phyloP scores from a whole-genome alignment of 2,888 invertebrate species.

The Anodontia alba region DNA sequence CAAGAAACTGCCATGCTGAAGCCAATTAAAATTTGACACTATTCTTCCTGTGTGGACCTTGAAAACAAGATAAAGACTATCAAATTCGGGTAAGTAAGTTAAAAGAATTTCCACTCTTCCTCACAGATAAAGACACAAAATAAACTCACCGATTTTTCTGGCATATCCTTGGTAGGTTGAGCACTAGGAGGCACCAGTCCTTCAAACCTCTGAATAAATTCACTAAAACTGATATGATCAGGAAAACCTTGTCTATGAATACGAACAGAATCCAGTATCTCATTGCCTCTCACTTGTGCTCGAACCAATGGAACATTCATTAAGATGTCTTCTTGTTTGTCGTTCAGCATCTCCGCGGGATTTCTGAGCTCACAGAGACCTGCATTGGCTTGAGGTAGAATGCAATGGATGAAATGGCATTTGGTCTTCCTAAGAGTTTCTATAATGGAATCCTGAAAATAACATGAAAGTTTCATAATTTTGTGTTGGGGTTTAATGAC shows the following conservation, averaged over 20 bases:
- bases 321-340: slow-evolving; percentile 82
- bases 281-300: slow-evolving; percentile 92
- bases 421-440: slow-evolving; percentile 95
- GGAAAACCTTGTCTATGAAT: slow-evolving; percentile 97
- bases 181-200: slow-evolving; percentile 84
- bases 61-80: too few species aligned
- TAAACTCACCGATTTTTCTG: slow-evolving; percentile 78
- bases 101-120: too few species aligned
- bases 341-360: slow-evolving; percentile 66
- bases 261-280: slow-evolving; percentile 94
- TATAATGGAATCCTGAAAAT: slow-evolving; percentile 93
- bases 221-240: slow-evolving; percentile 94
- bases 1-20: too few species aligned
- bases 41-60: too few species aligned
- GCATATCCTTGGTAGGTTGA: slow-evolving; percentile 67
- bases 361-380: slow-evolving; percentile 87
- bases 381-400: slow-evolving; percentile 92
- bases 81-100: too few species aligned
- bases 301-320: slow-evolving; percentile 95
- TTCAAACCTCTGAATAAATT: slow-evolving; percentile 94
- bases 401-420: slow-evolving; percentile 94
- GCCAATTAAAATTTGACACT: too few species aligned
- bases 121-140: too few species aligned
- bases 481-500: too few species aligned
- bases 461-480: too few species aligned